A percentile compares a stretch with the other conserved stretches of the same genome.
Evolutionary conservation across 2,113 vertebrate species (phyloP).

Genomic region (Pungitius pungitius): DNA sequence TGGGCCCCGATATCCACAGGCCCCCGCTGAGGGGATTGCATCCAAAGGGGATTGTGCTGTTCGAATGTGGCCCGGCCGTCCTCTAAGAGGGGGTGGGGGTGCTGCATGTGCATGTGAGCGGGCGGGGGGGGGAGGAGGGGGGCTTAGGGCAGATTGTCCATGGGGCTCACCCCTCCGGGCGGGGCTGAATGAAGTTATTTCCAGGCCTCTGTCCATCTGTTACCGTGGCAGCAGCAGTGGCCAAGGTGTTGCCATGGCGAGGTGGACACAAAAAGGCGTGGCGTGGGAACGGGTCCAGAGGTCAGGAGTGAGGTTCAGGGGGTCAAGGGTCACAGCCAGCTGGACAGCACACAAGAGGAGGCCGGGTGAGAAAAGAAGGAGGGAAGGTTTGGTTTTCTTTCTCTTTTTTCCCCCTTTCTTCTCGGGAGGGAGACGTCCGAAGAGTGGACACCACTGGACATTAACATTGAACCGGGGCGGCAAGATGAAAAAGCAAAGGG

Average conservation of each 20-base stretch:
- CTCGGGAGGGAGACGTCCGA: constrained; percentile 61
- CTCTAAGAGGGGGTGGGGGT: constrained; percentile 55
- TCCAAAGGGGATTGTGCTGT: constrained; percentile 60
- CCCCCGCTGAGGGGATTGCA: constrained; percentile 59
- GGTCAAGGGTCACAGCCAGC: constrained; percentile 83
- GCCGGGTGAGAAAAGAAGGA: constrained; percentile 82
- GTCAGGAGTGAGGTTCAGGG: constrained; percentile 82
- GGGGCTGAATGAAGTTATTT: constrained; percentile 82
- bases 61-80: constrained; percentile 59
- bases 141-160: constrained; percentile 69
- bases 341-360: constrained; percentile 84
- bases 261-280: constrained; percentile 83
- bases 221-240: constrained; percentile 82
- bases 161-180: constrained; percentile 53
- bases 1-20: constrained; percentile 62
- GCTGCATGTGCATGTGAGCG: constrained; percentile 13
- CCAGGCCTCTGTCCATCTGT: constrained; percentile 83
- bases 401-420: constrained; percentile 57
- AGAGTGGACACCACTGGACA: constrained; percentile 77
- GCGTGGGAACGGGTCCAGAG: constrained; percentile 85
- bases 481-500: constrained; percentile 58
- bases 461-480: constrained; percentile 83
- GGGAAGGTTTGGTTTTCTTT: constrained; percentile 65
- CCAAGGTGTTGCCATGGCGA: constrained; percentile 80
- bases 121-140: neutral